Evolutionary conservation across 2,888 invertebrate species (phyloP).

Genomic region (Panzeria rudis): DNA sequence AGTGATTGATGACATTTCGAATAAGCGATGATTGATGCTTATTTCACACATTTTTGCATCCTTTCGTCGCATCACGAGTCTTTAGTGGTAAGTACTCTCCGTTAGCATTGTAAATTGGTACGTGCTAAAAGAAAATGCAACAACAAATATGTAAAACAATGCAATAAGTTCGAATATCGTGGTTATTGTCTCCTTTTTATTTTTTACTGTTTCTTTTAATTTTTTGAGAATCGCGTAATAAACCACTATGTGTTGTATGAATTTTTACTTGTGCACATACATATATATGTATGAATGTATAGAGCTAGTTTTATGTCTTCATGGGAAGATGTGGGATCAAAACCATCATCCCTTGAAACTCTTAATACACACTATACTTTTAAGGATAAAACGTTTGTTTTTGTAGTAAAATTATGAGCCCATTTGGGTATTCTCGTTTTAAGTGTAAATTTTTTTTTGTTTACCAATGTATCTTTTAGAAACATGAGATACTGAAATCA

Average conservation of each 20-base stretch:
- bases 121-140: slow-evolving; percentile 9
- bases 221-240: not conserved
- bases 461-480: too few species aligned
- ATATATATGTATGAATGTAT: too few species aligned
- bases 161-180: slow-evolving; percentile 16
- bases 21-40: slow-evolving; percentile 83
- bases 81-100: slow-evolving; percentile 56
- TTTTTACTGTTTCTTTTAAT: not conserved
- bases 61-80: slow-evolving; percentile 46
- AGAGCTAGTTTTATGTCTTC: too few species aligned
- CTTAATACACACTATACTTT: too few species aligned
- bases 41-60: slow-evolving; percentile 78
- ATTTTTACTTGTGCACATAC: too few species aligned
- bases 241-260: not conserved
- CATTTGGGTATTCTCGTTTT: too few species aligned
- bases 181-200: not conserved
- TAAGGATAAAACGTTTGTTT: too few species aligned
- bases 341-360: too few species aligned
- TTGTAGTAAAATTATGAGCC: too few species aligned
- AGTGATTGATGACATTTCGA: slow-evolving; percentile 82
- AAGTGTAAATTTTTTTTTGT: too few species aligned
- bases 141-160: slow-evolving; percentile 13
- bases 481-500: too few species aligned
- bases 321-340: too few species aligned
- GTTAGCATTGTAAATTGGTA: slow-evolving; percentile 43